Evolutionary conservation across 2,888 invertebrate genomes (phyloP), one percentile per base, ranked within the genome.

Genomic region (Uropetala carovei): DNA sequence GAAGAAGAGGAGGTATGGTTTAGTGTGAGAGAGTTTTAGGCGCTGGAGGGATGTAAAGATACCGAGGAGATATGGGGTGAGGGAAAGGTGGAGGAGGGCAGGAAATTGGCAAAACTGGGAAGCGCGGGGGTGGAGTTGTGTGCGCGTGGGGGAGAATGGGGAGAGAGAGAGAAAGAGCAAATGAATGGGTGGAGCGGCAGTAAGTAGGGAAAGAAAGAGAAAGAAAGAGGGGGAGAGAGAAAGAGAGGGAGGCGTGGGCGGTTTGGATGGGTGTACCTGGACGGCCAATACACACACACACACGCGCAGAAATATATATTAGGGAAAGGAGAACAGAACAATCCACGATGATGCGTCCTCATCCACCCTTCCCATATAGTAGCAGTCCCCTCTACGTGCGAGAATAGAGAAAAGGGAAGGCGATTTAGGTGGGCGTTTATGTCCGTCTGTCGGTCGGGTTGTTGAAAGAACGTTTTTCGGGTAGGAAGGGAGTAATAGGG

Each of bases 31-130:
- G 68, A 43, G 43, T 43, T 43, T 43, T n/a, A n/a, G 68, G 16
- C 4, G 22, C 68, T 1, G 68, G 22, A 68, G 68, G 18, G 68
- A 68, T n/a, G 68, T n/a, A 22, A 1, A 9, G 75, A 43, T 1
- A 43, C 43, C 43, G 5, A 43, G 5, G 43, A 43, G 43, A 43
- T 43, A 43, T 43, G 43, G 43, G 43, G 43, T 43, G 43, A 43
- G 43, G 43, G 43, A 43, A 43, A 43, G 75, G n/a, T n/a, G 16
- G 9, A n/a, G 22, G 7, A 10, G 75, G 75, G 75, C 75, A 75
- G 75, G 75, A 75, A 75, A 75, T 75, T n/a, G 75, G 75, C 75
- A 75, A 27, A 75, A 11, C n/a, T 68, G 68, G 68, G n/a, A n/a
- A 68, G 18, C 64, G 64, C n/a, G 75, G 75, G 75, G 75, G 75